phyloP scores from a whole-genome alignment of 2,888 invertebrate species.

The Pasiphila rectangulata region DNA sequence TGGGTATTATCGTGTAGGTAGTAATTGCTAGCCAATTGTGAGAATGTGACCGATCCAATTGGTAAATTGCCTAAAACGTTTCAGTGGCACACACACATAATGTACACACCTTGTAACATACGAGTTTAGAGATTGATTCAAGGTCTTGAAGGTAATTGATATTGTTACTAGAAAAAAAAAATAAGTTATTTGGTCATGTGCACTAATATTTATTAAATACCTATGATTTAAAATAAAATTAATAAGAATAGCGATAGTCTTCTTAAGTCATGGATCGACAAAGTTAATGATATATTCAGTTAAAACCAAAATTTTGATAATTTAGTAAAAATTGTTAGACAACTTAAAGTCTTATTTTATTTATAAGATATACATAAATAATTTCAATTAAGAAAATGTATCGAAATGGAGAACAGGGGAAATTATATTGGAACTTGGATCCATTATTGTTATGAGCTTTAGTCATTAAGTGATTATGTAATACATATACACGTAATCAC shows the following conservation, averaged over 20 bases:
- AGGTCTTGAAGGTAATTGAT: not conserved
- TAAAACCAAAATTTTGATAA: no score
- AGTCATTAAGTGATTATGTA: no score
- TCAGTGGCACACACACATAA: constrained; percentile 29
- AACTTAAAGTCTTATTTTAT: no score
- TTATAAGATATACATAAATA: no score
- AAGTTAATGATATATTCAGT: no score
- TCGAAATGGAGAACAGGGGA: no score
- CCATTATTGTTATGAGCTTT: no score
- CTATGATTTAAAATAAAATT: constrained; percentile 5
- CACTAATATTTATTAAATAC: not conserved
- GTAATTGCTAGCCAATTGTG: constrained; percentile 34
- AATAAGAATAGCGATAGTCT: not conserved
- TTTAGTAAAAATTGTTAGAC: no score
- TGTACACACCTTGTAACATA: constrained; percentile 3
- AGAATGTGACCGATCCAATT: constrained; percentile 40
- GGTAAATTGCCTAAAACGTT: constrained; percentile 51
- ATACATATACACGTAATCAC: no score
- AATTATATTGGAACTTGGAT: no score
- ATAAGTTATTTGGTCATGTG: not conserved
- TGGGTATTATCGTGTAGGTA: constrained; percentile 39
- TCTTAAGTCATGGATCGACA: constrained; percentile 4
- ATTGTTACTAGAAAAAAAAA: not conserved
- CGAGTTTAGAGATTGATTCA: not conserved
- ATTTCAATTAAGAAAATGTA: no score